A percentile compares a stretch with the other conserved stretches of the same genome.
Evolutionary conservation across 2,888 invertebrate species (phyloP).

Genomic region (Lysandra coridon): DNA sequence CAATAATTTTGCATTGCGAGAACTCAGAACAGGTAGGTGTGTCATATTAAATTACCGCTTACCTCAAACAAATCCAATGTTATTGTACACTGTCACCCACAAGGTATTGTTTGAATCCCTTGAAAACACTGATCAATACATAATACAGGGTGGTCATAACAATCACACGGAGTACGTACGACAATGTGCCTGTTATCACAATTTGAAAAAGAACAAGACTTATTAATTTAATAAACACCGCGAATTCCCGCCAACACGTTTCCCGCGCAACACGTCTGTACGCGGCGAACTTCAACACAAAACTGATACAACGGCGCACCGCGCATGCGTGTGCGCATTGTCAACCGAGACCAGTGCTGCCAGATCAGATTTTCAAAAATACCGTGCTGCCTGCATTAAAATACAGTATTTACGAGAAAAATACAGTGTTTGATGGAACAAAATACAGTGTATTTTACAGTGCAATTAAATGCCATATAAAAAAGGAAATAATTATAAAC

Average conservation of each 20-base stretch:
- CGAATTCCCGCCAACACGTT: slow-evolving; percentile 50
- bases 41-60: slow-evolving; percentile 38
- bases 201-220: slow-evolving; percentile 34
- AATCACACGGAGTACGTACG: slow-evolving; percentile 59
- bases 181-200: slow-evolving; percentile 70
- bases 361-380: too few species aligned
- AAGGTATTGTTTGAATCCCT: slow-evolving; percentile 63
- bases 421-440: too few species aligned
- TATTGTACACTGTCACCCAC: slow-evolving; percentile 46
- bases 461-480: too few species aligned
- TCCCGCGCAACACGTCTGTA: slow-evolving; percentile 46
- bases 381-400: too few species aligned
- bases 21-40: neutral
- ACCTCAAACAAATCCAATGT: slow-evolving; percentile 46
- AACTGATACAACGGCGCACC: slow-evolving; percentile 54
- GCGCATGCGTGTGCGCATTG: slow-evolving; percentile 69
- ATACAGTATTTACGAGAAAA: too few species aligned
- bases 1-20: neutral
- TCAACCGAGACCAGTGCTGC: slow-evolving; percentile 38
- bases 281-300: slow-evolving; percentile 44
- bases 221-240: slow-evolving; percentile 37
- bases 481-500: too few species aligned
- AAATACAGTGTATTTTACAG: too few species aligned
- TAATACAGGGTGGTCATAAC: slow-evolving; percentile 67
- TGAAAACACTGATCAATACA: slow-evolving; percentile 60